These are phyloP conservation scores for Trinectes maculatus DNA, from an alignment of 2,113 vertebrate species.

Conservation along the genomic window DNA sequence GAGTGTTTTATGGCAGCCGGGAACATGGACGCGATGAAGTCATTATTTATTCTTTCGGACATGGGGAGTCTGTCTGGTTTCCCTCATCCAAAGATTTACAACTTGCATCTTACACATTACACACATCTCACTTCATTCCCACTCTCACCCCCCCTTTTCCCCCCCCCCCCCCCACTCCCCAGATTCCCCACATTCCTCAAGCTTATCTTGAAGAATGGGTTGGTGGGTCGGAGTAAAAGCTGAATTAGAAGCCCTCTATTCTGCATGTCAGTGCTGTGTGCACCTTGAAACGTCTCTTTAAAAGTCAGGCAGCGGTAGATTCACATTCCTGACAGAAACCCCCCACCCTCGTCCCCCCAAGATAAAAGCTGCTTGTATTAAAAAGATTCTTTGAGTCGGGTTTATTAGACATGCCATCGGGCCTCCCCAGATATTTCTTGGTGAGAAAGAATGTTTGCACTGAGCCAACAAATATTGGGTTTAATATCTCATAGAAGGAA, in stretches of 20 bases:
- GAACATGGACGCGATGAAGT: neutral
- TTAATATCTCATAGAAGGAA: slow-evolving; percentile 10
- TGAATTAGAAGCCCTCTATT: slow-evolving; percentile 77
- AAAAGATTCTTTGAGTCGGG: slow-evolving; percentile 58
- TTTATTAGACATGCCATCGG: slow-evolving; percentile 56
- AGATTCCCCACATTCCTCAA: slow-evolving; percentile 85
- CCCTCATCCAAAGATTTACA: slow-evolving; percentile 72
- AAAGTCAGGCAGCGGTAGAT: slow-evolving; percentile 69
- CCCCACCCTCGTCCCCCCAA: slow-evolving; percentile 38
- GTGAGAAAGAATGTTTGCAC: slow-evolving; percentile 61
- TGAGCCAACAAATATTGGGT: slow-evolving; percentile 29
- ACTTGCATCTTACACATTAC: slow-evolving; percentile 66
- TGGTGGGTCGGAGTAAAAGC: slow-evolving; percentile 77
- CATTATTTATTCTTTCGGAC: slow-evolving; percentile 30
- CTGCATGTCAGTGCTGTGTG: slow-evolving; percentile 61
- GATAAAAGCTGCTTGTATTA: slow-evolving; percentile 72
- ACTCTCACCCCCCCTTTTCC: slow-evolving; percentile 38
- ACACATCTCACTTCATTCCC: slow-evolving; percentile 61
- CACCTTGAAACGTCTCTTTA: slow-evolving; percentile 83
- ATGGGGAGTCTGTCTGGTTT: slow-evolving; percentile 56
- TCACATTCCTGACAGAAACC: slow-evolving; percentile 82
- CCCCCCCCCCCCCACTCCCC: slow-evolving; percentile 42
- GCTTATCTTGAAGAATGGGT: slow-evolving; percentile 86
- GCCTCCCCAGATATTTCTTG: slow-evolving; percentile 46
- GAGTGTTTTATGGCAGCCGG: slow-evolving; percentile 15